Percentiles rank a stretch among this genome's conserved stretches.
Conservation (phyloP, 1,140 invertebrate species). For the Chrysoperla carnea region DNA sequence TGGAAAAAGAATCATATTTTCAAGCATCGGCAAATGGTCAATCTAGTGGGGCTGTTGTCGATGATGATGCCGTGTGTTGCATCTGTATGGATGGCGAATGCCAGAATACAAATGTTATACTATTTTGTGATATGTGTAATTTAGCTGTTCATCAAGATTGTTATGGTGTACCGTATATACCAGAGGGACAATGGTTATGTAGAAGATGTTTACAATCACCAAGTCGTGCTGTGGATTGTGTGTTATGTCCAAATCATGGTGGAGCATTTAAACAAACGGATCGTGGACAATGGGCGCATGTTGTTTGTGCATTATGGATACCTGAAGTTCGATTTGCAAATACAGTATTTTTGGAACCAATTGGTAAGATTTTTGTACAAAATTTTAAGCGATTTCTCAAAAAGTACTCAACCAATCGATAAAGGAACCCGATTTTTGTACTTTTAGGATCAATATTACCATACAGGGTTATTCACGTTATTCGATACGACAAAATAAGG, state of each 20-base stretch:
- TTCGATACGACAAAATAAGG: too few species aligned
- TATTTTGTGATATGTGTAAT: slow-evolving; percentile 99
- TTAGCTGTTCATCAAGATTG: slow-evolving; percentile 98
- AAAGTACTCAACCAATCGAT: too few species aligned
- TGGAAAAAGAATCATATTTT: slow-evolving; percentile 97
- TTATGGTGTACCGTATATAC: slow-evolving; percentile 98
- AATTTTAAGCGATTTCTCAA: too few species aligned
- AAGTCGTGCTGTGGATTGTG: slow-evolving; percentile 88
- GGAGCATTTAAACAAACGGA: slow-evolving; percentile 99
- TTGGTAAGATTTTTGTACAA: slow-evolving; percentile 31
- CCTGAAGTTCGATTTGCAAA: slow-evolving; percentile 97
- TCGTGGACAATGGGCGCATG: slow-evolving; percentile 91
- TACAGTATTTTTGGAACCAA: slow-evolving; percentile 92
- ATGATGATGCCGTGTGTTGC: slow-evolving; percentile 96
- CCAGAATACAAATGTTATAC: slow-evolving; percentile 82
- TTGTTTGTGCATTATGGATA: slow-evolving; percentile 97
- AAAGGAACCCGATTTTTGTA: too few species aligned
- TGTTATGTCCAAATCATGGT: slow-evolving; percentile 92
- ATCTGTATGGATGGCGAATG: slow-evolving; percentile 93
- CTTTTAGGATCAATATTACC: too few species aligned
- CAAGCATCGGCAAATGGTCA: slow-evolving; percentile 46
- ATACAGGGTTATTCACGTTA: too few species aligned
- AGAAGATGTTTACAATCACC: slow-evolving; percentile 86
- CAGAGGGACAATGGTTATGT: slow-evolving; percentile 97
- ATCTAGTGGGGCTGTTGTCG: slow-evolving; percentile 54